phyloP scores from a whole-genome alignment of 2,888 invertebrate species.

The Nephrotoma flavescens region DNA sequence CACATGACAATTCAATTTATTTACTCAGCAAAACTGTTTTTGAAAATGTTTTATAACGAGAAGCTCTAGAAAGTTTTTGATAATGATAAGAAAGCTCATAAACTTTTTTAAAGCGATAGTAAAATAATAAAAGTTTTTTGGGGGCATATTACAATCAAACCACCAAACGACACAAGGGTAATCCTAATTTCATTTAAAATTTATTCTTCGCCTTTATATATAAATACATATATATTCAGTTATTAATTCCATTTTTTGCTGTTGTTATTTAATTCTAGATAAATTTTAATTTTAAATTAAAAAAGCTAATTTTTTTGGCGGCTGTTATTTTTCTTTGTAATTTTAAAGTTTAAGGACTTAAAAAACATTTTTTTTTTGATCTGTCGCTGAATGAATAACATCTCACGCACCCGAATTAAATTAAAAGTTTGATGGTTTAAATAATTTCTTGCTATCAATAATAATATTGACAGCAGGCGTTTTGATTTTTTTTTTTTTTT shows the following conservation, averaged over 20 bases:
- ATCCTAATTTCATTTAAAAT: neutral
- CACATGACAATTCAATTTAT: too few relatives aligned
- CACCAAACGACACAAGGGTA: neutral
- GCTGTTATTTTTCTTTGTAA: neutral
- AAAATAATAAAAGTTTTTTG: neutral
- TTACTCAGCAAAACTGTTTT: too few relatives aligned
- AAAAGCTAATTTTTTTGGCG: neutral
- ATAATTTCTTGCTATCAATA: too few relatives aligned
- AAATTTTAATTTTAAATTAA: neutral
- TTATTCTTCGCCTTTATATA: neutral
- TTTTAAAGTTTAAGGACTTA: neutral
- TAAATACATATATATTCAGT: neutral
- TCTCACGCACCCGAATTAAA: too few relatives aligned
- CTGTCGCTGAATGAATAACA: too few relatives aligned
- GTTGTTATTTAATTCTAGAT: neutral
- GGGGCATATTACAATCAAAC: neutral
- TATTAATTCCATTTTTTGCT: neutral
- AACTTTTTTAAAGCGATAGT: neutral
- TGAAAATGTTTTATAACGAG: too few relatives aligned
- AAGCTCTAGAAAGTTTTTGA: neutral
- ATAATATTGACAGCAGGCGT: too few relatives aligned
- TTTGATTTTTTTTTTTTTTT: too few relatives aligned
- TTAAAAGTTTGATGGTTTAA: too few relatives aligned
- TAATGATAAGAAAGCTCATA: neutral
- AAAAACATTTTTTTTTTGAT: neutral